Evolutionary conservation across 1,140 invertebrate species (phyloP), one percentile per base, ranked within the genome.

Genomic region (Callitettix versicolor): DNA sequence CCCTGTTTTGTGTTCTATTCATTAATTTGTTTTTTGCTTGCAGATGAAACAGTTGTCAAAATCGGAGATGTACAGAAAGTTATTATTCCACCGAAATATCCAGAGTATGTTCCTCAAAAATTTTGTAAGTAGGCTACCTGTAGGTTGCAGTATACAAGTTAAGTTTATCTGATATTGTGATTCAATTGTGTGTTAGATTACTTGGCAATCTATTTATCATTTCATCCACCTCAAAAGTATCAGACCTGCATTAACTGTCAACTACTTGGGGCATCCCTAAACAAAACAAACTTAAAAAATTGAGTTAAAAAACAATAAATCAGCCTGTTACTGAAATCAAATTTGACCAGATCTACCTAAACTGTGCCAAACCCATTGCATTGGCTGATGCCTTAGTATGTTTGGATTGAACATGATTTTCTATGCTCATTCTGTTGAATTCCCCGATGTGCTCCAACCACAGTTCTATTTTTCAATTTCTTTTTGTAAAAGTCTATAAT

Each of bases 71-170:
- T 90, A 50, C 78, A 75, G 11, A 86, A 84, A 64, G 71, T 74
- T 26, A 70, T 90, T 1, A 78, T 70, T 56, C 60, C 70, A 50
- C 76, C 85, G 1, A 79, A 79, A 65, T 75, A 80, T 68, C 78
- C 81, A 30, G 84, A 91, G 71, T 81, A 89, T 68, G 85, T 95
- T 17, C 91, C 92, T 4, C 73, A 77, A 64, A 84, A 87, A 65
- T 93, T 91, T 67, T 76, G 88, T 91, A 76, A 82, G 82, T 79
- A 47, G 52, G 43, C 26, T 21, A 50, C 43, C 46, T 22, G 53
- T 41, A 55, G 18, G 49, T 54, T n/a, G n/a, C 50, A 41, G 53
- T 52, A 21, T 26, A 52, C 26, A 43, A 54, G 49, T 47, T 34
- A 57, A 63, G 30, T 38, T 53, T 24, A 1, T 36, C 56, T 11